A percentile compares a stretch with the other conserved stretches of the same genome.
Evolutionary conservation across 2,888 invertebrate genomes (phyloP).

Genomic region (Myathropa florea): DNA sequence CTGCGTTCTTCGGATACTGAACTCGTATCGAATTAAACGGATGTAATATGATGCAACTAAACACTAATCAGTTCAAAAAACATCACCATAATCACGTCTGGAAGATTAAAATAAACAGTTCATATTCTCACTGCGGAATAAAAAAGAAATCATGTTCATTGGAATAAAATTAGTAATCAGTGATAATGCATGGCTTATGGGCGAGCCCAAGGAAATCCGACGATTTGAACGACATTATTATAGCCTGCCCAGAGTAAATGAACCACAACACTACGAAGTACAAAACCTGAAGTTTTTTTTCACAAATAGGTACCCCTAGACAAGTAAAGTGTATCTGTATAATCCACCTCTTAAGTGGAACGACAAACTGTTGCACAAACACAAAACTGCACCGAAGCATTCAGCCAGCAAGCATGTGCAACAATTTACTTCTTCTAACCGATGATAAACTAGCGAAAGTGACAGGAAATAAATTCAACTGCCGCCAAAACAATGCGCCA

Average conservation of each 20-base stretch:
- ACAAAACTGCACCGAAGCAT: constrained; percentile 51
- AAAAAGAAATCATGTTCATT: neutral
- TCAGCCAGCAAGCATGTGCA: constrained; percentile 28
- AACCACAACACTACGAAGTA: constrained; percentile 40
- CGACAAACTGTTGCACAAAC: constrained; percentile 37
- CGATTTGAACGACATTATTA: constrained; percentile 24
- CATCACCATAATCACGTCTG: neutral
- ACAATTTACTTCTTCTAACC: constrained; percentile 23
- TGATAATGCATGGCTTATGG: too few relatives aligned
- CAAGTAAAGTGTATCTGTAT: constrained; percentile 25
- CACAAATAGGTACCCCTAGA: constrained; percentile 1
- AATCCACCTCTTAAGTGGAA: constrained; percentile 21
- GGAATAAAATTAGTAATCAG: neutral
- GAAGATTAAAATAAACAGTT: neutral
- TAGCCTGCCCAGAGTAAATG: constrained; percentile 25
- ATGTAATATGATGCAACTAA: too few relatives aligned
- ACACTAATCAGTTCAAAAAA: neutral
- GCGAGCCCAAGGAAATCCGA: neutral
- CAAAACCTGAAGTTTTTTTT: constrained; percentile 36
- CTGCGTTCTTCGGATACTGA: too few relatives aligned
- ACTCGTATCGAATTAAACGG: too few relatives aligned
- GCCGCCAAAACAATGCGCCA: constrained; percentile 3
- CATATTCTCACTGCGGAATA: neutral
- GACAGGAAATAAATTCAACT: constrained; percentile 52
- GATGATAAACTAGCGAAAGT: constrained; percentile 59